Evolutionary conservation across 2,888 invertebrate species (phyloP).

Genomic region (Loripinus fragilis): DNA sequence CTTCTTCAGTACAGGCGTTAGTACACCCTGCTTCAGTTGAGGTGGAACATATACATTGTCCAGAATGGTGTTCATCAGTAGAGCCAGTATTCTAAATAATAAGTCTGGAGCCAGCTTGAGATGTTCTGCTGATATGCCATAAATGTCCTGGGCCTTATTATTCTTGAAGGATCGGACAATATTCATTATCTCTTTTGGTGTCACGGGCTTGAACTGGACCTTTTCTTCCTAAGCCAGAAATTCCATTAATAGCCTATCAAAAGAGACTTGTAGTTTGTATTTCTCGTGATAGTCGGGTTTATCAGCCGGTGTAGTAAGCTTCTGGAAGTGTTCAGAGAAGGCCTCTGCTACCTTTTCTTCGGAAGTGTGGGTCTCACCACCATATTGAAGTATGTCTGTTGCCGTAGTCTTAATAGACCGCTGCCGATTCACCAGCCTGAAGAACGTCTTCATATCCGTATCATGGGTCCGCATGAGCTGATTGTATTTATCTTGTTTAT

Average conservation of each 20-base stretch:
- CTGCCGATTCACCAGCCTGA: background rate
- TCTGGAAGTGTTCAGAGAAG: background rate
- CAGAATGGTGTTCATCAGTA: background rate
- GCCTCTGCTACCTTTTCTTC: background rate
- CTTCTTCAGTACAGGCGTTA: background rate
- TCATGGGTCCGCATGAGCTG: background rate
- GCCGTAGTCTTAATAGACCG: background rate
- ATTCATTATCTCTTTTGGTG: background rate
- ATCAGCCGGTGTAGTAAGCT: background rate
- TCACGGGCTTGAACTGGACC: background rate
- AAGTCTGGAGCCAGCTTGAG: background rate
- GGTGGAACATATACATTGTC: background rate
- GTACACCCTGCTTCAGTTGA: background rate
- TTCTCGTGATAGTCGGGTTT: background rate
- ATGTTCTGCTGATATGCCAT: background rate
- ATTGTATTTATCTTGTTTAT: too few relatives aligned
- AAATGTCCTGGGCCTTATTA: conserved; percentile 6
- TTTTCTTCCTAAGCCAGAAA: background rate
- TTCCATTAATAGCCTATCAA: background rate
- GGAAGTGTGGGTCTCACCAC: background rate
- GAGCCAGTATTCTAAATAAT: background rate
- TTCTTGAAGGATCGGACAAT: conserved; percentile 1
- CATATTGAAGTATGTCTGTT: background rate
- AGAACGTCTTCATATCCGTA: background rate
- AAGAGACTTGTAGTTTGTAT: background rate